Percentiles rank a stretch among this genome's conserved stretches.
Conservation (phyloP, 2,888 invertebrate species). For the Ferrisia virgata region DNA sequence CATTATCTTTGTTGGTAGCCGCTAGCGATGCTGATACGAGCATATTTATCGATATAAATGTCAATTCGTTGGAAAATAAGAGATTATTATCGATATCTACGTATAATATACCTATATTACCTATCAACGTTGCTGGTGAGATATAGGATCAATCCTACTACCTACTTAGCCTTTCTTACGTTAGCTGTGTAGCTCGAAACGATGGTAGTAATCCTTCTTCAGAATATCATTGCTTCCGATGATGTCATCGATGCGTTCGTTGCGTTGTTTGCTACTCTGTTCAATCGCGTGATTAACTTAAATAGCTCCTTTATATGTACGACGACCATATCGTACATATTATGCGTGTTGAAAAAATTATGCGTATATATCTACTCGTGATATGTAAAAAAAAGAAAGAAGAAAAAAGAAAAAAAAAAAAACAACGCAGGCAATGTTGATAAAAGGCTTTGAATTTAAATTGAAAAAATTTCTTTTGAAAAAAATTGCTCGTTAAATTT, state of each 20-base stretch:
- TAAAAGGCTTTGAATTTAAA: neutral
- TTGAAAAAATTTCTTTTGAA: neutral
- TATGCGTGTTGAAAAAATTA: neutral
- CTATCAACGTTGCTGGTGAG: too few species aligned
- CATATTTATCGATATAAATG: neutral
- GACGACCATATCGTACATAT: neutral
- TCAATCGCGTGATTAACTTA: neutral
- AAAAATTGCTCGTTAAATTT: conserved; percentile 14
- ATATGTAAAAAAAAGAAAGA: neutral
- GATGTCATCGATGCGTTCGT: neutral
- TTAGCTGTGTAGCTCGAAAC: neutral
- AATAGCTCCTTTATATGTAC: neutral
- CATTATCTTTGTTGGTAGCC: neutral
- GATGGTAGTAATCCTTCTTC: neutral
- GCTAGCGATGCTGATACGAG: neutral
- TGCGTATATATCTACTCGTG: neutral
- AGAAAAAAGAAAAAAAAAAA: neutral
- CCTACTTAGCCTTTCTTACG: too few species aligned
- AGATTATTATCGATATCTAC: conserved; percentile 1
- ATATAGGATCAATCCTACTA: too few species aligned
- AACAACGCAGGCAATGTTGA: neutral
- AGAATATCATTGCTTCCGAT: too few species aligned
- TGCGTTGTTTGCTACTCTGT: neutral
- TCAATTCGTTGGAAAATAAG: neutral
- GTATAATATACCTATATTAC: too few species aligned